phyloP scores from a whole-genome alignment of 2,888 invertebrate genomes.

The Xiphydria camelus region DNA sequence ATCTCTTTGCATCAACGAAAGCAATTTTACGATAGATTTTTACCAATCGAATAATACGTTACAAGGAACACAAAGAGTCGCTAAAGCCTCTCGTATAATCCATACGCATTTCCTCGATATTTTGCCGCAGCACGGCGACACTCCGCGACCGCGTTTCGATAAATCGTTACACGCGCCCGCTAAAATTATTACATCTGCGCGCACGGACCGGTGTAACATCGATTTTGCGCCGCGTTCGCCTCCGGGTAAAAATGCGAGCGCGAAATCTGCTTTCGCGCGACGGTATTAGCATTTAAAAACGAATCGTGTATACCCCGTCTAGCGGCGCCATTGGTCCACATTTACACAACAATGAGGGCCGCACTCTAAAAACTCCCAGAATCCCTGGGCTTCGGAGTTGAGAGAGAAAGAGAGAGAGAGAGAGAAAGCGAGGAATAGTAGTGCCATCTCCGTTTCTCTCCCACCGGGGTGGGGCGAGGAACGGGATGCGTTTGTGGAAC shows the following conservation, averaged over 20 bases:
- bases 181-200: too few species aligned
- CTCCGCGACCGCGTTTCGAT: too few species aligned
- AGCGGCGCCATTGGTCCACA: constrained; percentile 55
- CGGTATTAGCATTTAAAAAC: constrained; percentile 56
- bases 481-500: constrained; percentile 23
- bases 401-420: constrained; percentile 29
- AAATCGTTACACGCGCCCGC: too few species aligned
- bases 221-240: background rate
- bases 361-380: constrained; percentile 54
- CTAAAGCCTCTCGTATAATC: too few species aligned
- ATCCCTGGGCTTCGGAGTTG: constrained; percentile 43
- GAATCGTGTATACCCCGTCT: constrained; percentile 40
- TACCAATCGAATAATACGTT: too few species aligned
- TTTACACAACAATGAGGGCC: constrained; percentile 57
- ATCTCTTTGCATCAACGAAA: too few species aligned
- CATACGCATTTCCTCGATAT: too few species aligned
- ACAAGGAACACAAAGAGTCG: too few species aligned
- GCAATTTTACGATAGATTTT: too few species aligned
- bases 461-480: background rate
- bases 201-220: constrained; percentile 18
- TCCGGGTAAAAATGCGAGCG: constrained; percentile 31
- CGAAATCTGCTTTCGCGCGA: constrained; percentile 47
- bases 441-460: constrained; percentile 36
- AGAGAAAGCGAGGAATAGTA: constrained; percentile 24
- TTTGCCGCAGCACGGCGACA: too few species aligned